A percentile compares a stretch with the other conserved stretches of the same genome.
These are phyloP conservation scores for Parnassius apollo DNA, from an alignment of 2,888 invertebrate species.

Conservation along the genomic window DNA sequence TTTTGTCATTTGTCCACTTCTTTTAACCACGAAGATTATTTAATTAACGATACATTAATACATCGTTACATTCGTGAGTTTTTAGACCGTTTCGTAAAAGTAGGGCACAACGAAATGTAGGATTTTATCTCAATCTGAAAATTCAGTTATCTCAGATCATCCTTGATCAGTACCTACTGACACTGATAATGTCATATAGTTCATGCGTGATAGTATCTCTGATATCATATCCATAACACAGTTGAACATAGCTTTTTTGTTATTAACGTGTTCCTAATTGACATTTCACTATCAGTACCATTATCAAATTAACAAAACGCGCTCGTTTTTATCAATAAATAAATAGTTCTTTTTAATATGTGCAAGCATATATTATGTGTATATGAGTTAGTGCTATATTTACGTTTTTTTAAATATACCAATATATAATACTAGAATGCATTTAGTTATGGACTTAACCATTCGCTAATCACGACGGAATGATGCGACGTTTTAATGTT, in stretches of 20 bases:
- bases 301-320: conserved; percentile 11
- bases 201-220: conserved; percentile 34
- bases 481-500: no score
- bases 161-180: conserved; percentile 37
- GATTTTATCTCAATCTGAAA: conserved; percentile 35
- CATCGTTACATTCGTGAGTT: not conserved
- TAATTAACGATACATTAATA: no score
- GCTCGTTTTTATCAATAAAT: not conserved
- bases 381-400: no score
- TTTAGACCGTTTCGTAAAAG: conserved; percentile 18
- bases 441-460: no score
- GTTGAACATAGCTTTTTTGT: conserved; percentile 7
- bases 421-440: no score
- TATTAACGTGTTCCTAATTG: conserved; percentile 15
- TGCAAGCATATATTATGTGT: no score
- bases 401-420: no score
- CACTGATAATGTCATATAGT: conserved; percentile 38
- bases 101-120: conserved; percentile 29
- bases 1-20: no score
- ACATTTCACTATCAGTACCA: conserved; percentile 6
- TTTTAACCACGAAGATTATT: no score
- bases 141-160: conserved; percentile 43
- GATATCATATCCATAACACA: conserved; percentile 17
- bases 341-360: no score
- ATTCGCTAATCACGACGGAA: no score